Base-by-base conservation (phyloP, 2,888 invertebrate genomes). In the Chironomus tentans region DNA sequence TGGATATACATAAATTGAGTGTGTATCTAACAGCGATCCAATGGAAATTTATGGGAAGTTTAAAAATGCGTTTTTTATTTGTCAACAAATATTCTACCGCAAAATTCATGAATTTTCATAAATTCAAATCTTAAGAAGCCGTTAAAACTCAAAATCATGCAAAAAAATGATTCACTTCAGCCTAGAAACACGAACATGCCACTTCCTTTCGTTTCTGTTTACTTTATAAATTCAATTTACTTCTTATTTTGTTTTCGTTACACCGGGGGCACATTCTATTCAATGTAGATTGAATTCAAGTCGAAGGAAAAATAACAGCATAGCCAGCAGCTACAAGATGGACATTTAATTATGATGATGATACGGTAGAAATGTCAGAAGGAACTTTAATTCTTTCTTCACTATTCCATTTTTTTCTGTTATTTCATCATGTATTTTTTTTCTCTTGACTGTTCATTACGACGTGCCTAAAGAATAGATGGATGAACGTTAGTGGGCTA, bases 311-410 rank as follows among this genome's bases (percentile, higher is more conserved):
- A 10, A 38, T 10, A 38, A 38, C 38, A 38, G 38, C 38, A 38
- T 38, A 38, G 38, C 38, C 38, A 38, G 38, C 38, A 38, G 38
- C 38, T n/a, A 24, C 5, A 24, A 24, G 62, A 74, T 62, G 21
- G 65, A 65, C 65, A 68, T 65, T 74, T 74, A 74, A 74, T 74
- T 74, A 65, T 48, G 62, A 74, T 74, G 68, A 74, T 74, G 74
- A 74, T 46, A 68, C 15, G 46, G 68, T 21, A 74, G 15, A 74
- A 68, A 74, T 46, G 68, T 74, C 74, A 65, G 74, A 65, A 74
- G 48, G 68, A 48, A 65, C 65, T 65, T 65, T 65, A 65, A 22
- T 46, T 65, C 48, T 28, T 62, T 72, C 48, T 70, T 21, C 18
- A 18, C 18, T 65, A 22, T 65, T 12, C 15, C n/a, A 12, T 28